These are phyloP conservation scores for Trisateles emortualis DNA, from an alignment of 2,888 invertebrate species.

Conservation along the genomic window DNA sequence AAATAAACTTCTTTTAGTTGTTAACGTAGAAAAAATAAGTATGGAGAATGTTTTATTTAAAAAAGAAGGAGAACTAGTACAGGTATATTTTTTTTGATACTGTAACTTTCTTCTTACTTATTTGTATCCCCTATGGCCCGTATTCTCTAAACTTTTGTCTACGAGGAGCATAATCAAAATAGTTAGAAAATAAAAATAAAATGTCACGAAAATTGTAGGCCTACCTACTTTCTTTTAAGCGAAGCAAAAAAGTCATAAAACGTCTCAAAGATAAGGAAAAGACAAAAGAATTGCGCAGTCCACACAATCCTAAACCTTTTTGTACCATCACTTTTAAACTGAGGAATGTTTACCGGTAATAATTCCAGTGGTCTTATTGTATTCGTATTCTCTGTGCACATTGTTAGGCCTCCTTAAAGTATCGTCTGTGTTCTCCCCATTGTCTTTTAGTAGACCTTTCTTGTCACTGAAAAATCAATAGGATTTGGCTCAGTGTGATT, in stretches of 20 bases:
- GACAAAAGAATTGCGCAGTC: constrained; percentile 35
- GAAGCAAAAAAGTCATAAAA: neutral
- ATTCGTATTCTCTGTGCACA: constrained; percentile 77
- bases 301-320: constrained; percentile 35
- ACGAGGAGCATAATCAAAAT: no score
- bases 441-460: constrained; percentile 76
- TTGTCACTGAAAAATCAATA: constrained; percentile 73
- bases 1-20: no score
- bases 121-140: no score
- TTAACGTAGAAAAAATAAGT: no score
- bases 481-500: constrained; percentile 18
- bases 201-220: no score
- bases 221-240: no score
- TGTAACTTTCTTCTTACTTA: no score
- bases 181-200: no score
- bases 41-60: no score
- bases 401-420: constrained; percentile 63
- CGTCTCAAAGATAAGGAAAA: constrained; percentile 12
- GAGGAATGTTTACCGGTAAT: constrained; percentile 83
- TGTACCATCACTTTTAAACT: constrained; percentile 59
- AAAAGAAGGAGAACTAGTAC: no score
- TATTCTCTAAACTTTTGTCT: no score
- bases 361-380: constrained; percentile 78
- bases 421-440: constrained; percentile 58
- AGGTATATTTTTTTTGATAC: no score